Conservation (phyloP, 2,888 invertebrate species). For the Carcina quercana region DNA sequence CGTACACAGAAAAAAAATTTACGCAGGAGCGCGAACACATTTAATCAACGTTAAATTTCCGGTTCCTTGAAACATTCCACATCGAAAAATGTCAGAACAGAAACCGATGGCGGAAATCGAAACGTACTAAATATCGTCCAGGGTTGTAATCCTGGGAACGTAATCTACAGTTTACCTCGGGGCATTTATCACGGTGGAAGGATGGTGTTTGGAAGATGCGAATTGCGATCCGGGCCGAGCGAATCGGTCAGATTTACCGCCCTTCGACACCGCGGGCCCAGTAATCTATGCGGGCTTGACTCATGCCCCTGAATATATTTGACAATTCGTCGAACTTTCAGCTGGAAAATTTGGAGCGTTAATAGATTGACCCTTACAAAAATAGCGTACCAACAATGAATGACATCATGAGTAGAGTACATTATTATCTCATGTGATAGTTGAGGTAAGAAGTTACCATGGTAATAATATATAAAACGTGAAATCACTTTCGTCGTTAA, state of each 20-base stretch:
- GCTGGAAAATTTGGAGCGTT: too few relatives aligned
- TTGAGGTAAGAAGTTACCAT: too few relatives aligned
- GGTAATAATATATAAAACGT: too few relatives aligned
- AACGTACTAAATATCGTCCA: slow-evolving; percentile 21
- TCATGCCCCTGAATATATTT: neutral
- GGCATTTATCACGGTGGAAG: slow-evolving; percentile 7
- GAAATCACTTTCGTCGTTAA: too few relatives aligned
- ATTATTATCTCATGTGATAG: too few relatives aligned
- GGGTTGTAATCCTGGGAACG: neutral
- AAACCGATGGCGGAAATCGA: slow-evolving; percentile 50
- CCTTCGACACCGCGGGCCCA: slow-evolving; percentile 13
- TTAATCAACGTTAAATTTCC: slow-evolving; percentile 54
- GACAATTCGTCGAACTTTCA: slow-evolving; percentile 1
- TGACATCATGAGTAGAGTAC: too few relatives aligned
- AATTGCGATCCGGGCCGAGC: slow-evolving; percentile 6
- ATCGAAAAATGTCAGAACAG: slow-evolving; percentile 40
- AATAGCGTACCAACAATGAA: too few relatives aligned
- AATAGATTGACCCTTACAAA: too few relatives aligned
- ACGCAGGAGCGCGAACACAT: too few relatives aligned
- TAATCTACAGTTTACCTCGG: too few relatives aligned
- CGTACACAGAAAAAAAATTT: neutral
- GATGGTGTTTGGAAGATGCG: too few relatives aligned
- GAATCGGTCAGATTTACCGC: slow-evolving; percentile 15
- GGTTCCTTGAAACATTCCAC: slow-evolving; percentile 32
- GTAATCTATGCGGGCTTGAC: slow-evolving; percentile 9